Percentiles rank a stretch among this genome's conserved stretches.
phyloP scores from a whole-genome alignment of 92 coral and sea anemone species.

The Scolanthus callimorphus region DNA sequence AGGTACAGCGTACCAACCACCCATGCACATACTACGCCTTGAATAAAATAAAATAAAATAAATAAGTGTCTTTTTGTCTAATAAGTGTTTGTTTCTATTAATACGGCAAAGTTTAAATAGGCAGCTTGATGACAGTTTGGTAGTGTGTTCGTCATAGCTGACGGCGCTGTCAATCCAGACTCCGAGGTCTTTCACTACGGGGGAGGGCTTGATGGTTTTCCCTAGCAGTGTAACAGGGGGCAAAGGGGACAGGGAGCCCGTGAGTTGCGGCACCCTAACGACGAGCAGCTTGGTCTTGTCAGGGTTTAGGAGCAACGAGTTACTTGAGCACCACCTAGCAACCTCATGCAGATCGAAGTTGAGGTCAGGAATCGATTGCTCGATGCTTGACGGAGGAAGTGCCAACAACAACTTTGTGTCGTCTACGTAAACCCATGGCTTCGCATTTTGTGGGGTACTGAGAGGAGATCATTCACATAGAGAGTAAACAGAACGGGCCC shows the following conservation, averaged over 20 bases:
- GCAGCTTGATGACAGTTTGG: conserved; percentile 21
- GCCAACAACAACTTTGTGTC: conserved; percentile 31
- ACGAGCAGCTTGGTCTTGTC: conserved; percentile 30
- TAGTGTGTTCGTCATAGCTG: conserved; percentile 8
- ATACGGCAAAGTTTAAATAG: conserved; percentile 24
- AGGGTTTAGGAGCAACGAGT: conserved; percentile 28
- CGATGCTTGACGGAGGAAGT: conserved; percentile 18
- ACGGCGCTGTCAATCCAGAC: not conserved
- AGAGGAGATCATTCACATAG: conserved; percentile 34
- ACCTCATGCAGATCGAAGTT: conserved; percentile 16
- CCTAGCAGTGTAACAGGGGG: conserved; percentile 15
- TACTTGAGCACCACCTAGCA: conserved; percentile 23
- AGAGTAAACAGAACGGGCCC: conserved; percentile 42
- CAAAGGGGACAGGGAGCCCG: not conserved
- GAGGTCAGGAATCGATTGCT: conserved; percentile 22
- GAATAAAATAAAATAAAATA: not conserved
- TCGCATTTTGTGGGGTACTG: too few species aligned
- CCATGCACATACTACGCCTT: too few species aligned
- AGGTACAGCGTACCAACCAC: too few species aligned
- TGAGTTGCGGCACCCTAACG: conserved; percentile 28
- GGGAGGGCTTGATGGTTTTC: conserved; percentile 3
- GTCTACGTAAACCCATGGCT: too few species aligned
- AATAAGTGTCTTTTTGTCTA: conserved; percentile 17
- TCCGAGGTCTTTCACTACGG: conserved; percentile 8
- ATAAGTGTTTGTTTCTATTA: conserved; percentile 43